Percentiles rank a stretch among this genome's conserved stretches.
phyloP scores from a whole-genome alignment of 2,797 vertebrate species.

The Silurus aristotelis region DNA sequence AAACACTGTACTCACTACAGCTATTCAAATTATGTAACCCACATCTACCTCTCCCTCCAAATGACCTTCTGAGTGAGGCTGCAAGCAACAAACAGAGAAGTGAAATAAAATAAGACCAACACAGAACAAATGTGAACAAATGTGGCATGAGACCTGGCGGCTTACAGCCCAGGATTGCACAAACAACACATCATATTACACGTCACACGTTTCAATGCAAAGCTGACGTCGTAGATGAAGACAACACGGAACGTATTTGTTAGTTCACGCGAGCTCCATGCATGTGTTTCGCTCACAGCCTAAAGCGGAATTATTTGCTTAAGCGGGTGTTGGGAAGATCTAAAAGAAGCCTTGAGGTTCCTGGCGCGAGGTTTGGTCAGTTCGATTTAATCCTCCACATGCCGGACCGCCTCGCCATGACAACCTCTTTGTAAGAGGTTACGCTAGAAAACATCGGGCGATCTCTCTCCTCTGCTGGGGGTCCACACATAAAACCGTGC shows the following conservation, averaged over 20 bases:
- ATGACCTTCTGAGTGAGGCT: conserved; percentile 90
- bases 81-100: conserved; percentile 90
- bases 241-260: conserved; percentile 1
- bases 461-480: conserved; percentile 19
- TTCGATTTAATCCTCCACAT: conserved; percentile 68
- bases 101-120: conserved; percentile 71
- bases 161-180: conserved; percentile 48
- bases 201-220: conserved; percentile 40
- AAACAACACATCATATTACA: conserved; percentile 47
- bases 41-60: conserved; percentile 95
- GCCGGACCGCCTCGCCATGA: conserved; percentile 61
- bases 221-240: conserved; percentile 23
- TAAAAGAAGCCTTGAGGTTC: conserved; percentile 56
- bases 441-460: conserved; percentile 4
- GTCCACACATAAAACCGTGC: not conserved
- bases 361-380: conserved; percentile 58
- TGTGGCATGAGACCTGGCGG: conserved; percentile 57
- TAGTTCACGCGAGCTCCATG: not conserved
- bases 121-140: conserved; percentile 65
- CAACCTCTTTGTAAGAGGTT: conserved; percentile 59
- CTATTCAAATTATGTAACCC: conserved; percentile 83
- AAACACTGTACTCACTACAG: conserved; percentile 82
- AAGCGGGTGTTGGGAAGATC: conserved; percentile 10
- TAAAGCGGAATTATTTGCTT: conserved; percentile 17
- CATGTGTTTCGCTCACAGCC: not conserved